Conservation (phyloP, 2,888 invertebrate species). For the Glyphotaelius pellucidus region DNA sequence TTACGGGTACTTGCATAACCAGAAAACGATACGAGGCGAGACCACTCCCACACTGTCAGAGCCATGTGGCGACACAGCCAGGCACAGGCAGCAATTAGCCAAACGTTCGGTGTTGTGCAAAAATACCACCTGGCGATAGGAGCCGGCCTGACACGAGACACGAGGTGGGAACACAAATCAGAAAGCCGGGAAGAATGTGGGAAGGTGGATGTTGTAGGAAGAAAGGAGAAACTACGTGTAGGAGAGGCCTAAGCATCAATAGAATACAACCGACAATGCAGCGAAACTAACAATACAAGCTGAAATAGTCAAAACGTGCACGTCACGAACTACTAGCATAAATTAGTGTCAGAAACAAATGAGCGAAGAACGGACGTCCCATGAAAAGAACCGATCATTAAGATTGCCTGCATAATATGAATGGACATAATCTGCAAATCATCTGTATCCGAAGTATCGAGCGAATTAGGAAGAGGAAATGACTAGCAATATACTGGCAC, state of each 20-base stretch:
- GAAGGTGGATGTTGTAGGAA: neutral
- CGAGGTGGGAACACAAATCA: slow-evolving; percentile 28
- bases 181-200: slow-evolving; percentile 12
- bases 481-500: neutral
- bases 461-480: neutral
- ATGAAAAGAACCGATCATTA: neutral
- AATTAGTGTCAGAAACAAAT: neutral
- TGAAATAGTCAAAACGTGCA: neutral
- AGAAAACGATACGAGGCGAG: slow-evolving; percentile 51
- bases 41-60: slow-evolving; percentile 38
- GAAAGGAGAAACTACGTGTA: slow-evolving; percentile 22
- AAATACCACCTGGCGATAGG: slow-evolving; percentile 45
- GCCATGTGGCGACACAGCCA: slow-evolving; percentile 43
- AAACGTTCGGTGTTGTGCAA: slow-evolving; percentile 45
- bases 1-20: slow-evolving; percentile 46
- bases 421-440: neutral
- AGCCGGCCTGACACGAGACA: slow-evolving; percentile 30
- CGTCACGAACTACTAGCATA: neutral
- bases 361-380: neutral
- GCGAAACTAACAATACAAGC: neutral
- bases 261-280: neutral
- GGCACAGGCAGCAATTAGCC: slow-evolving; percentile 42
- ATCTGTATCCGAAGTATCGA: neutral
- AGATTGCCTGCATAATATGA: neutral
- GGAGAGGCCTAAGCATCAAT: neutral